Base-by-base conservation (phyloP, 2,797 vertebrate species). In the Astyanax mexicanus region DNA sequence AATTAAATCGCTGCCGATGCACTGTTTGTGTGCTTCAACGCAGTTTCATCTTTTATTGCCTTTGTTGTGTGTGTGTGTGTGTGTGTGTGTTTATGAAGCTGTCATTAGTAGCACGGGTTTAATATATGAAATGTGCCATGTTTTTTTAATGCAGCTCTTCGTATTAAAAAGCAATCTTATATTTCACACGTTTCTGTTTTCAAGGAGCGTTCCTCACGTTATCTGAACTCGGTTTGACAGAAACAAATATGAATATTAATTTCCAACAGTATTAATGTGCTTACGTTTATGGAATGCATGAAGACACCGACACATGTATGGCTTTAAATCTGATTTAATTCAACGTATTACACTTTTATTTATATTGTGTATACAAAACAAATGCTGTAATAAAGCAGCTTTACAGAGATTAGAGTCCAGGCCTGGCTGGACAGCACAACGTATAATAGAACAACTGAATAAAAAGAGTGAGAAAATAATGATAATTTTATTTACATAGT, bases 1-100 rank as follows among this genome's bases (percentile, higher is more conserved):
- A 81, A 84, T 81, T 74, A 82, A 84, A 84, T 80, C 69, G 52
- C 54, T 51, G 32, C 74, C 65, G 35, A 69, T 52, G 81, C 75
- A 62, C 75, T 68, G 77, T 80, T 80, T 71, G 72, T 82, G 60
- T 32, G 69, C 69, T 79, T 65, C 35, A 65, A 21, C 27, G 61
- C 21, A 68, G 69, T 80, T n/a, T 80, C 75, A 75, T 80, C 44
- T 84, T 66, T 84, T 80, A 80, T 80, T 69, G 71, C 54, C 35
- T 69, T 54, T 75, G 54, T 32, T 79, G 47, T 72, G 32, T 38
- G 45, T 60, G 54, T 75, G 65, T 81, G 81, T 79, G 29, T 32
- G 29, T 32, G 29, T 32, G 29, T 32, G 29, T 77, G 87, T 58
- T 74, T 60, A 83, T 81, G 75, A 72, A 76, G 69, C 82, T 78